Evolutionary conservation across 2,797 vertebrate genomes (phyloP).

Genomic region (Glyptemys insculpta): DNA sequence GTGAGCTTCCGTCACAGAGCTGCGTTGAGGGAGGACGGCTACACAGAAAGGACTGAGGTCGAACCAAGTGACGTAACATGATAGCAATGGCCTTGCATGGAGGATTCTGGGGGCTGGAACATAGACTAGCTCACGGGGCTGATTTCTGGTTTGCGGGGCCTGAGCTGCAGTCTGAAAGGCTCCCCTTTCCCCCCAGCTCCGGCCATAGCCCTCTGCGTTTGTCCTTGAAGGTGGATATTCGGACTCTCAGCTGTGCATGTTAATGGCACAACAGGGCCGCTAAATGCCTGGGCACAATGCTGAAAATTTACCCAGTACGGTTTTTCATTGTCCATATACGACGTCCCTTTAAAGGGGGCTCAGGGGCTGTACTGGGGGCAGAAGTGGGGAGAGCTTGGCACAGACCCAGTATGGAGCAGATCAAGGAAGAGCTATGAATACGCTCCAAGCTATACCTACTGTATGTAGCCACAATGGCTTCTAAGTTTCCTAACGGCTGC

Average conservation of each 20-base stretch:
- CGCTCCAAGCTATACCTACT: neutral
- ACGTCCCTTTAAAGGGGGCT: neutral
- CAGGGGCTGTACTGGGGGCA: neutral
- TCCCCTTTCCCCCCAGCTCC: neutral
- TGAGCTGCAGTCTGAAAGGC: neutral
- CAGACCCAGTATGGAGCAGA: neutral
- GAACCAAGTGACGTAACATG: neutral
- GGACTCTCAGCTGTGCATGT: constrained; percentile 10
- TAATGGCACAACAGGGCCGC: neutral
- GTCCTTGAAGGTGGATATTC: neutral
- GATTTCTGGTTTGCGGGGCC: neutral
- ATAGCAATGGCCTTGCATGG: accelerated
- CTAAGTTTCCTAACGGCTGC: constrained; percentile 13
- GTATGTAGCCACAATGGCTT: neutral
- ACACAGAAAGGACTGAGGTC: neutral
- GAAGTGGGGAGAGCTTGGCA: neutral
- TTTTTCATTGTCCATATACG: neutral
- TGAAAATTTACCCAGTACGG: neutral
- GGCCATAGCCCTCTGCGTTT: neutral
- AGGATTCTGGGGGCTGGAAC: neutral
- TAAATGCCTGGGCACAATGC: neutral
- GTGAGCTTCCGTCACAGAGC: neutral
- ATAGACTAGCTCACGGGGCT: neutral
- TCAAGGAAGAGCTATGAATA: neutral
- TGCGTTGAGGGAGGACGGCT: neutral